Evolutionary conservation across 2,888 invertebrate genomes (phyloP).

Genomic region (Diogma glabrata): DNA sequence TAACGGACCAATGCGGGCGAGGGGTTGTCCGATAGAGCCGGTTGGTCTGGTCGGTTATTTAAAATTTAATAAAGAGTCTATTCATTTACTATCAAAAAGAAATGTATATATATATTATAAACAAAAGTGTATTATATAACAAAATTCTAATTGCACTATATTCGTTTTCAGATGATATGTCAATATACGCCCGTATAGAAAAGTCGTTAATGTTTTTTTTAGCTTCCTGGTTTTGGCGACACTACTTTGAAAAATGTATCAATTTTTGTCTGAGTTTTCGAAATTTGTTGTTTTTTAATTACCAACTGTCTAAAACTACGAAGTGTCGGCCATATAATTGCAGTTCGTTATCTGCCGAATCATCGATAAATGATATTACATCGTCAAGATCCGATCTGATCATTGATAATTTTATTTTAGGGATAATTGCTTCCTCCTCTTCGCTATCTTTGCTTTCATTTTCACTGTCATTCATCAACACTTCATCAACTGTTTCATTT

Average conservation of each 20-base stretch:
- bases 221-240: not conserved
- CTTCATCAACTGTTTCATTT: not conserved
- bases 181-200: too few species aligned
- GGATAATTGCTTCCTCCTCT: too few species aligned
- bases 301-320: not conserved
- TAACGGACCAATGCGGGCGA: too few species aligned
- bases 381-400: not conserved
- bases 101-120: too few species aligned
- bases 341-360: not conserved
- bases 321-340: not conserved
- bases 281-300: not conserved
- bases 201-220: too few species aligned
- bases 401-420: not conserved
- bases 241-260: not conserved
- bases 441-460: not conserved
- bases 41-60: too few species aligned
- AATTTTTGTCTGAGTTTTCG: not conserved
- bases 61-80: too few species aligned
- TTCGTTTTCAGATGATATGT: too few species aligned
- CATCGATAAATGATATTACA: conserved; percentile 1
- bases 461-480: not conserved
- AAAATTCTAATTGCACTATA: too few species aligned
- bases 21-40: too few species aligned
- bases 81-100: too few species aligned
- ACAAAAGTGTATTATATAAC: too few species aligned